Percentiles rank a stretch among this genome's conserved stretches.
Conservation (phyloP, 1,140 invertebrate species). For the Nymphalis io region DNA sequence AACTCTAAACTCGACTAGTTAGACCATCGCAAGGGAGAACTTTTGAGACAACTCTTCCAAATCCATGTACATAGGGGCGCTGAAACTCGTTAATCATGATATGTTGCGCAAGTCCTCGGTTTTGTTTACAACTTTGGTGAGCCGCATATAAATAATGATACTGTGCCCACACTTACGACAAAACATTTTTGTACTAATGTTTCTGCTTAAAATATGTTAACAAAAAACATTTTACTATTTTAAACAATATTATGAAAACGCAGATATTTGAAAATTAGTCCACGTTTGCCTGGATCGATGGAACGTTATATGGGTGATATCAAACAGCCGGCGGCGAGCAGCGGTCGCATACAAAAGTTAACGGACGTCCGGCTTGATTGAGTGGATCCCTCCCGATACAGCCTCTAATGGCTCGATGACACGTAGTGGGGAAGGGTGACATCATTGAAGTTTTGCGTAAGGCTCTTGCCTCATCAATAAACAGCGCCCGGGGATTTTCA, state of each 20-base stretch:
- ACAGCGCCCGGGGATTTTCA: slow-evolving; percentile 46
- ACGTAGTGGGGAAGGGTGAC: slow-evolving; percentile 38
- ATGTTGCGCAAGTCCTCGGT: neutral
- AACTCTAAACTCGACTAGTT: slow-evolving; percentile 44
- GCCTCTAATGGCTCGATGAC: slow-evolving; percentile 63
- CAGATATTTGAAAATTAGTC: slow-evolving; percentile 43
- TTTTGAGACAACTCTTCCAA: slow-evolving; percentile 27
- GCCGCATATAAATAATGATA: slow-evolving; percentile 1
- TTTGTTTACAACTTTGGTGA: neutral
- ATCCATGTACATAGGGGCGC: slow-evolving; percentile 1
- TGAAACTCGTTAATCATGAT: slow-evolving; percentile 11
- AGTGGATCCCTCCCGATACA: slow-evolving; percentile 66
- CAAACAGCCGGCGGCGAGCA: slow-evolving; percentile 54
- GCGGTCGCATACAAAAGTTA: slow-evolving; percentile 60
- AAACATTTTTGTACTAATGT: neutral
- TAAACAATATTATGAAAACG: neutral
- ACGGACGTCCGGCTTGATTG: slow-evolving; percentile 70
- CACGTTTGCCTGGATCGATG: slow-evolving; percentile 28
- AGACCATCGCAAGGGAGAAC: slow-evolving; percentile 40
- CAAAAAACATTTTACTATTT: neutral
- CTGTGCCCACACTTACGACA: neutral
- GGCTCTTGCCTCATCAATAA: slow-evolving; percentile 39
- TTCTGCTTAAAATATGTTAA: neutral
- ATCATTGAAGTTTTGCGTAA: slow-evolving; percentile 48
- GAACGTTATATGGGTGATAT: slow-evolving; percentile 53